Evolutionary conservation across 2,113 vertebrate species (phyloP).

Genomic region (zebrafish (Danio rerio)): GRCz12tu NC_133182.1:32880501-32881000

Average conservation of each 20-base stretch:
- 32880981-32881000: conserved; percentile 97
- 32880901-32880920: conserved; percentile 94
- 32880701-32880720: not conserved
- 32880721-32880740: not conserved
- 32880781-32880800: too few species aligned
- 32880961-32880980: conserved; percentile 98
- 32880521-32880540: not conserved
- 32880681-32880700: not conserved
- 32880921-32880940: conserved; percentile 88
- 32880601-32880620: conserved; percentile 26
- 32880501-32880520: conserved; percentile 1
- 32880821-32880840: not conserved
- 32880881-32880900: conserved; percentile 25
- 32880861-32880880: conserved; percentile 26
- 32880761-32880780: not conserved
- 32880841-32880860: not conserved
- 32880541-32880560: not conserved
- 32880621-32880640: conserved; percentile 22
- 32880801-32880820: not conserved
- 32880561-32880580: conserved; percentile 21
- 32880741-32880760: not conserved
- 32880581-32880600: conserved; percentile 29
- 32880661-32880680: not conserved
- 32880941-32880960: conserved; percentile 99
- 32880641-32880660: conserved; percentile 9